These are phyloP conservation scores for Euleptes europaea DNA, from an alignment of 2,113 vertebrate genomes.

Conservation along the genomic window DNA sequence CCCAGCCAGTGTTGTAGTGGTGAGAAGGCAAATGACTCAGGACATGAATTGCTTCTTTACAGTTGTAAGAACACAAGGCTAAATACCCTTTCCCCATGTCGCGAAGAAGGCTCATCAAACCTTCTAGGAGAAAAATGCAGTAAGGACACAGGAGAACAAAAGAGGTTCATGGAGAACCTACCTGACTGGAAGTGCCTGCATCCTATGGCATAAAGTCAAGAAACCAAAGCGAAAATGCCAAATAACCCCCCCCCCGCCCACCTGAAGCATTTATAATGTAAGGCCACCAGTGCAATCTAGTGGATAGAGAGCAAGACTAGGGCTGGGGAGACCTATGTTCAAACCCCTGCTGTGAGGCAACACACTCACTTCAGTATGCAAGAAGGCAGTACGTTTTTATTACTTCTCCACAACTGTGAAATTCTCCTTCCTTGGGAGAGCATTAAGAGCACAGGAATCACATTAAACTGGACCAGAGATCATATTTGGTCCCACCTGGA, in stretches of 20 bases:
- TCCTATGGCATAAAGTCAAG: not conserved
- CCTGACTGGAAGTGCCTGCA: not conserved
- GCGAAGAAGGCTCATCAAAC: constrained; percentile 93
- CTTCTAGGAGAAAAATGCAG: constrained; percentile 84
- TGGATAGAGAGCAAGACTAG: not conserved
- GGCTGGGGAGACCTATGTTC: not conserved
- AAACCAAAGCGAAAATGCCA: not conserved
- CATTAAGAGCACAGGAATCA: not conserved
- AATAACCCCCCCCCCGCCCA: not conserved
- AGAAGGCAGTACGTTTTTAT: not conserved
- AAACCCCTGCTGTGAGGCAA: not conserved
- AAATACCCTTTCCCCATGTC: constrained; percentile 96
- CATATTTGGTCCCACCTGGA: not conserved
- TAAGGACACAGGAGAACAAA: constrained; percentile 57
- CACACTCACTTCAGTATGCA: not conserved
- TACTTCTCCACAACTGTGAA: not conserved
- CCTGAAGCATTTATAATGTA: not conserved
- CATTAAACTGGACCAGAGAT: not conserved
- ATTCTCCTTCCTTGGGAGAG: not conserved
- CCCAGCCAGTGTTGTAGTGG: constrained; percentile 98
- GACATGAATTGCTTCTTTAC: constrained; percentile 93
- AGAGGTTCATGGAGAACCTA: not conserved
- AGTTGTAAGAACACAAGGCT: constrained; percentile 96
- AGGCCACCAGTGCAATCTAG: not conserved
- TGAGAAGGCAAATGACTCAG: constrained; percentile 93